A percentile compares a stretch with the other conserved stretches of the same genome.
Conservation (phyloP, 2,888 invertebrate genomes). For the Anthrax anthrax region DNA sequence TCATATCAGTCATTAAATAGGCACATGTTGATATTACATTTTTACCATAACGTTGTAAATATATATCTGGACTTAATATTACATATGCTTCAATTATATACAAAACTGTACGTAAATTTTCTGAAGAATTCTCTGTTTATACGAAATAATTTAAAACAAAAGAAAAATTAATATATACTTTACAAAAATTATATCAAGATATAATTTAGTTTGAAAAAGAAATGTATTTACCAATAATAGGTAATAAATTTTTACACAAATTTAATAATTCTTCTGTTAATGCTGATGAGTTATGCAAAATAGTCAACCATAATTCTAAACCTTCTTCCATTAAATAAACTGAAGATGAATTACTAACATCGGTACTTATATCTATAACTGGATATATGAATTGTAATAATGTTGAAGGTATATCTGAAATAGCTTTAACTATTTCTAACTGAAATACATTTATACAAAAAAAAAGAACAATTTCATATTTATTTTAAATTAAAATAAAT, state of each 20-base stretch:
- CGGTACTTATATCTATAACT: conserved; percentile 61
- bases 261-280: conserved; percentile 52
- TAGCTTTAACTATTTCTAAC: conserved; percentile 62
- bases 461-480: too few relatives aligned
- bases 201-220: neutral
- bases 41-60: conserved; percentile 55
- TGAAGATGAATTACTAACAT: conserved; percentile 62
- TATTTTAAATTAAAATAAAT: neutral
- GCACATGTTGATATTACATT: conserved; percentile 55
- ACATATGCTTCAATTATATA: conserved; percentile 73
- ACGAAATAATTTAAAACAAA: conserved; percentile 15
- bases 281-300: conserved; percentile 60
- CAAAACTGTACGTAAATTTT: conserved; percentile 63
- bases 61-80: conserved; percentile 62
- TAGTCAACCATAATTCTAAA: conserved; percentile 74
- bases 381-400: conserved; percentile 49
- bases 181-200: too few relatives aligned
- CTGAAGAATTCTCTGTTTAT: conserved; percentile 60
- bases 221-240: conserved; percentile 49
- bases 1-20: conserved; percentile 63
- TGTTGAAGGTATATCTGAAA: conserved; percentile 43
- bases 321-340: conserved; percentile 89
- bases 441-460: conserved; percentile 10
- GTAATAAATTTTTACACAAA: conserved; percentile 58
- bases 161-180: neutral